phyloP scores from a whole-genome alignment of 2,888 invertebrate species.

The Hirudinaria manillensis region DNA sequence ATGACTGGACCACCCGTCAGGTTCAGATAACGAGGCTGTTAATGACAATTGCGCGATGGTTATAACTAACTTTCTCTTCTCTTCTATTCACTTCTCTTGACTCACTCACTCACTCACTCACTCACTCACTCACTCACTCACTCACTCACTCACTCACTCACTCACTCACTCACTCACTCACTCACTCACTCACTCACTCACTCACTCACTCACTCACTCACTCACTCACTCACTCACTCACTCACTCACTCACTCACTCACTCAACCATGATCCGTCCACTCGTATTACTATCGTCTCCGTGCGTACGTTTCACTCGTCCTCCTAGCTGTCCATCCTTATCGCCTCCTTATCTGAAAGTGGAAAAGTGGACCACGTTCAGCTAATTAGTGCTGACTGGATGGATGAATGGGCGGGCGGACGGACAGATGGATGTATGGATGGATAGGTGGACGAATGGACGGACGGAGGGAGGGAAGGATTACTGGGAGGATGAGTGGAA shows the following conservation, averaged over 20 bases:
- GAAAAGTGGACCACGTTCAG: too few relatives aligned
- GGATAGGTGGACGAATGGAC: too few relatives aligned
- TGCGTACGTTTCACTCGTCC: not conserved
- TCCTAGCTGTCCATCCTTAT: conserved; percentile 48
- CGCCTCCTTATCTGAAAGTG: too few relatives aligned
- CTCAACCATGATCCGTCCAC: not conserved
- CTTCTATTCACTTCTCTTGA: not conserved
- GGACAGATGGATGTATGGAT: too few relatives aligned
- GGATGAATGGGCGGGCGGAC: too few relatives aligned
- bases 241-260: not conserved
- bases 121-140: conserved; percentile 21
- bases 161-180: conserved; percentile 19
- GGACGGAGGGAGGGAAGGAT: too few relatives aligned
- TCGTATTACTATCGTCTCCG: not conserved
- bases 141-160: conserved; percentile 24
- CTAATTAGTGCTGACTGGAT: too few relatives aligned
- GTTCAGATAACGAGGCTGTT: not conserved
- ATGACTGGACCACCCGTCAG: not conserved
- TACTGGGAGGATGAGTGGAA: too few relatives aligned
- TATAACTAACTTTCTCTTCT: not conserved
- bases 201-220: conserved; percentile 24
- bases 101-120: conserved; percentile 17
- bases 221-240: conserved; percentile 20
- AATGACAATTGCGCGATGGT: not conserved
- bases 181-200: conserved; percentile 24